These are phyloP conservation scores for Hirudinaria manillensis DNA, from an alignment of 2,888 invertebrate genomes.

Conservation along the genomic window DNA sequence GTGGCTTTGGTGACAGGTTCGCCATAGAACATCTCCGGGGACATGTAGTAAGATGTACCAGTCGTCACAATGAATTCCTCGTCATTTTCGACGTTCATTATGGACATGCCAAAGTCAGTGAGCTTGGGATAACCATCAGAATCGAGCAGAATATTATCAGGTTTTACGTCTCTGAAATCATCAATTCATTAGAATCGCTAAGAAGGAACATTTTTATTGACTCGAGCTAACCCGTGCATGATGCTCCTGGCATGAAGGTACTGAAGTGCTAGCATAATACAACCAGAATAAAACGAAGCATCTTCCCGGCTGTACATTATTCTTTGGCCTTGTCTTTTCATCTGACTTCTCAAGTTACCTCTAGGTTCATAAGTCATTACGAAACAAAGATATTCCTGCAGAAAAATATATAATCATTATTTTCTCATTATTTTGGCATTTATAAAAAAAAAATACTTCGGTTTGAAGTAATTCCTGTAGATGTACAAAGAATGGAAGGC, in stretches of 20 bases:
- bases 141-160: conserved; percentile 1
- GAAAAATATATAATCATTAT: neutral
- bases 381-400: conserved; percentile 1
- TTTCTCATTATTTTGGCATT: neutral
- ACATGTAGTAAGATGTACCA: neutral
- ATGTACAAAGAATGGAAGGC: neutral
- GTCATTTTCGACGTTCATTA: neutral
- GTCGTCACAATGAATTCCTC: neutral
- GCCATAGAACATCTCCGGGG: conserved; percentile 8
- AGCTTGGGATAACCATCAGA: conserved; percentile 2
- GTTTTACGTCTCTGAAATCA: conserved; percentile 14
- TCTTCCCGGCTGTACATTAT: neutral
- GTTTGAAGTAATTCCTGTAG: neutral
- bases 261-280: conserved; percentile 2
- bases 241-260: neutral
- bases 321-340: neutral
- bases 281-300: neutral
- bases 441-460: neutral
- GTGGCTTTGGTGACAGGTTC: conserved; percentile 1
- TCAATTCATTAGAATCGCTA: neutral
- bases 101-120: conserved; percentile 2
- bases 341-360: conserved; percentile 1
- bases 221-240: neutral
- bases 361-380: neutral
- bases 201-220: neutral